phyloP scores from a whole-genome alignment of 1,140 invertebrate genomes.

The Ostrea denselamellosa region DNA sequence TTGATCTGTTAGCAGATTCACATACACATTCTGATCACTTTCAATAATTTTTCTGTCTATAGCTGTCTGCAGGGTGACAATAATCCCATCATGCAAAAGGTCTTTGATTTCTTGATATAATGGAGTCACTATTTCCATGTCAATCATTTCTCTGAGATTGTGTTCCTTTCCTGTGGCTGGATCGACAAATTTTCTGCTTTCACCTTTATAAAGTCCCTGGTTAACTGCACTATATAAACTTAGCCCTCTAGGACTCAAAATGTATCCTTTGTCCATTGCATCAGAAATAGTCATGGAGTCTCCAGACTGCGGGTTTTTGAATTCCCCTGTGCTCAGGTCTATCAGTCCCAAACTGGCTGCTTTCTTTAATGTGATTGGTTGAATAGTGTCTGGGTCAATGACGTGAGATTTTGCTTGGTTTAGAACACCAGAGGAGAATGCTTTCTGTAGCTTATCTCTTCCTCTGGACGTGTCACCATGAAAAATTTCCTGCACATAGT shows the following conservation, averaged over 20 bases:
- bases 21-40: conserved; percentile 83
- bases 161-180: conserved; percentile 85
- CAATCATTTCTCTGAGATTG: conserved; percentile 90
- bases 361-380: conserved; percentile 71
- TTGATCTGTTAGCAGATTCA: conserved; percentile 78
- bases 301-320: conserved; percentile 90
- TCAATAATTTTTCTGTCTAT: conserved; percentile 88
- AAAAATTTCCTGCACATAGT: conserved; percentile 72
- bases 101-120: conserved; percentile 86
- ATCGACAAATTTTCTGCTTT: conserved; percentile 89
- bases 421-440: conserved; percentile 71
- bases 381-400: conserved; percentile 73
- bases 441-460: conserved; percentile 70
- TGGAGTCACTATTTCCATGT: conserved; percentile 81
- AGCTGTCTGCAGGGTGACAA: conserved; percentile 80
- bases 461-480: conserved; percentile 64
- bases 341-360: conserved; percentile 75
- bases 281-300: conserved; percentile 88
- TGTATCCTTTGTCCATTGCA: conserved; percentile 82
- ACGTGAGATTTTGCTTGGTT: conserved; percentile 73
- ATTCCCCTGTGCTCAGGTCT: conserved; percentile 88
- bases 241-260: conserved; percentile 79
- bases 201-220: conserved; percentile 90
- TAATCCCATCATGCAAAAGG: conserved; percentile 66
- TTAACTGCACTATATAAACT: conserved; percentile 92